A percentile compares a stretch with the other conserved stretches of the same genome.
Conservation (phyloP, 2,113 vertebrate genomes). For the Rhinogobius similis region DNA sequence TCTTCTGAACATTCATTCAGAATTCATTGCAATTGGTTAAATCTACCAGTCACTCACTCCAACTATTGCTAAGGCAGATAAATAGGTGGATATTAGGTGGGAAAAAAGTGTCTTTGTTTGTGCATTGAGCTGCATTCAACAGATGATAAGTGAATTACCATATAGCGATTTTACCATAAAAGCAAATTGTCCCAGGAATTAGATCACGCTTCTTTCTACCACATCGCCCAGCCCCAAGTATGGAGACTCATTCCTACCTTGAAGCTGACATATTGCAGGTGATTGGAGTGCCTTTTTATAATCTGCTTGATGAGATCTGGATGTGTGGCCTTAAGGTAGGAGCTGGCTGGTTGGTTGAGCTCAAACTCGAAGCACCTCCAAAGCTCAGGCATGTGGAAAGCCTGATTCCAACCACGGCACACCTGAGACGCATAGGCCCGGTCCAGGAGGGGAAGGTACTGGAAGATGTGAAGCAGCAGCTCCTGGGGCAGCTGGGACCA, state of each 20-base stretch:
- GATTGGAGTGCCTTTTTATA: constrained; percentile 95
- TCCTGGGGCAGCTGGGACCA: constrained; percentile 92
- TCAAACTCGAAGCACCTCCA: constrained; percentile 98
- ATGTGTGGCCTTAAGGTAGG: constrained; percentile 94
- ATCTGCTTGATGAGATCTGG: constrained; percentile 97
- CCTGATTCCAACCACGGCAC: constrained; percentile 91
- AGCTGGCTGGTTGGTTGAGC: constrained; percentile 92
- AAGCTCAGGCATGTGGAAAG: constrained; percentile 97
- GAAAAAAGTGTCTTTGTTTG: too few species aligned
- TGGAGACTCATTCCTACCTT: constrained; percentile 78
- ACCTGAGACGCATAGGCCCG: constrained; percentile 93
- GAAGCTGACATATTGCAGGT: constrained; percentile 97
- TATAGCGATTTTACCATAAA: too few species aligned
- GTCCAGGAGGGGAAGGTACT: constrained; percentile 91
- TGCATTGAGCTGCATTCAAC: too few species aligned
- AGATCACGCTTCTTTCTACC: too few species aligned
- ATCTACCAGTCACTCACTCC: too few species aligned
- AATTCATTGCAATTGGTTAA: too few species aligned
- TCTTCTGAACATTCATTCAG: too few species aligned
- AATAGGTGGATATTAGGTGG: too few species aligned
- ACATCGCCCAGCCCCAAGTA: too few species aligned
- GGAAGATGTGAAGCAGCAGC: constrained; percentile 90
- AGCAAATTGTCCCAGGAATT: too few species aligned
- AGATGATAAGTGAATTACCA: too few species aligned
- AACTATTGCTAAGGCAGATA: too few species aligned